Percentiles rank a stretch among this genome's conserved stretches.
phyloP scores from a whole-genome alignment of 2,888 invertebrate species.

The Salpingus planirostris region DNA sequence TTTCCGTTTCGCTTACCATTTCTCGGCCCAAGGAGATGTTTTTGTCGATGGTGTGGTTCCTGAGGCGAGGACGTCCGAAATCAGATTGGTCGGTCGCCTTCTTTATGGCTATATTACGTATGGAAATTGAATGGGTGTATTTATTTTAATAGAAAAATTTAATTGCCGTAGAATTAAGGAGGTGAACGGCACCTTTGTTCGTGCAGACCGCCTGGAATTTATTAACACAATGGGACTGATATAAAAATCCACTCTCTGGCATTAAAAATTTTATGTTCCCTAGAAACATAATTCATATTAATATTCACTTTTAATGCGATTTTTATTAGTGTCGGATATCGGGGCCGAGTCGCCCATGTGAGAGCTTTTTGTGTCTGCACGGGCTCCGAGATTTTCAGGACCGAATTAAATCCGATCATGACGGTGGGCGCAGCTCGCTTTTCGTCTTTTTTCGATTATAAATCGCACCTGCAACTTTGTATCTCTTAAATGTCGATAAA shows the following conservation, averaged over 20 bases:
- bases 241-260: constrained; percentile 28
- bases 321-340: constrained; percentile 25
- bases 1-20: too few species aligned
- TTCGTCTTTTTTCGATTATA: too few species aligned
- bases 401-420: constrained; percentile 9
- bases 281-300: constrained; percentile 33
- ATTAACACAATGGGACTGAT: constrained; percentile 32
- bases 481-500: too few species aligned
- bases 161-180: constrained; percentile 28
- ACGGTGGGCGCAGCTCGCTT: too few species aligned
- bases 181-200: constrained; percentile 28
- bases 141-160: constrained; percentile 33
- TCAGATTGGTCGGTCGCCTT: constrained; percentile 6
- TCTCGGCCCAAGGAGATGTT: too few species aligned
- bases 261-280: constrained; percentile 32
- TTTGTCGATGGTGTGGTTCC: too few species aligned
- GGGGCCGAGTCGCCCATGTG: too few species aligned
- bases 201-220: constrained; percentile 25
- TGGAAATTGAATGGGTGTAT: constrained; percentile 29
- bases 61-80: too few species aligned
- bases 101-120: constrained; percentile 19
- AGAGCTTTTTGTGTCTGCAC: constrained; percentile 9
- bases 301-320: constrained; percentile 31
- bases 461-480: too few species aligned
- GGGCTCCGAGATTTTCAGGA: too few species aligned